Percentiles rank a stretch among this genome's conserved stretches.
Evolutionary conservation across 2,113 vertebrate species (phyloP).

Genomic region (Pteronura brasiliensis): DNA sequence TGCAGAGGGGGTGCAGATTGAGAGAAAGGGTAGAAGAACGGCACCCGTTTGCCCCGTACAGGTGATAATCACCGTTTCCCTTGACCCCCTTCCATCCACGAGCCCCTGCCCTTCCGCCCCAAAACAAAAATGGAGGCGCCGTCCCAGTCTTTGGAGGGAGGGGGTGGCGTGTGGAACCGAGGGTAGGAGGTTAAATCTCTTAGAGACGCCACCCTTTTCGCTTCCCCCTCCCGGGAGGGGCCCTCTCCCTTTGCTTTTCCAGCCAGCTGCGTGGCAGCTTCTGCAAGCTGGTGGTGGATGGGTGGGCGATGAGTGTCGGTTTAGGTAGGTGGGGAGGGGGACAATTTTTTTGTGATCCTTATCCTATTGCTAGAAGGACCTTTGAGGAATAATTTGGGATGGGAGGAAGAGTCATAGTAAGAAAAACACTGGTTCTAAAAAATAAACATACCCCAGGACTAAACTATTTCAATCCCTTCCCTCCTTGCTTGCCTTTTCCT

Average conservation of each 20-base stretch:
- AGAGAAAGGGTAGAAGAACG: neutral
- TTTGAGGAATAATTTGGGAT: conserved; percentile 28
- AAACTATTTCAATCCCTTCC: neutral
- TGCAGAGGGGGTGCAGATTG: neutral
- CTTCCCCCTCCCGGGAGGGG: neutral
- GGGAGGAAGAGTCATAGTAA: neutral
- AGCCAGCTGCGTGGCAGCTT: neutral
- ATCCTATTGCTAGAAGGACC: neutral
- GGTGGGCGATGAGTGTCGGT: neutral
- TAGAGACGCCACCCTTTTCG: neutral
- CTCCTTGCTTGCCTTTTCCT: neutral
- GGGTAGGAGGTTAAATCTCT: conserved; percentile 52
- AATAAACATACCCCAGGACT: neutral
- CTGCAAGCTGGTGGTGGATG: neutral
- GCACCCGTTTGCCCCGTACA: neutral
- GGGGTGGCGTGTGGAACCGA: conserved; percentile 9
- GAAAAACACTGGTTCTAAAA: neutral
- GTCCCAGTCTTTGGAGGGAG: conserved; percentile 12
- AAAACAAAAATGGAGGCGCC: conserved; percentile 62
- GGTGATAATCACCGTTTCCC: conserved; percentile 1
- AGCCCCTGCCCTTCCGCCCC: conserved; percentile 54
- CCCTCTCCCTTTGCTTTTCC: neutral
- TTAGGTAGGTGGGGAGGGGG: neutral
- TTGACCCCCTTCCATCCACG: neutral
- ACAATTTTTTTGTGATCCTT: neutral